A percentile compares a stretch with the other conserved stretches of the same genome.
phyloP scores from a whole-genome alignment of 1,140 invertebrate genomes.

The Proctacanthus coquilletti region DNA sequence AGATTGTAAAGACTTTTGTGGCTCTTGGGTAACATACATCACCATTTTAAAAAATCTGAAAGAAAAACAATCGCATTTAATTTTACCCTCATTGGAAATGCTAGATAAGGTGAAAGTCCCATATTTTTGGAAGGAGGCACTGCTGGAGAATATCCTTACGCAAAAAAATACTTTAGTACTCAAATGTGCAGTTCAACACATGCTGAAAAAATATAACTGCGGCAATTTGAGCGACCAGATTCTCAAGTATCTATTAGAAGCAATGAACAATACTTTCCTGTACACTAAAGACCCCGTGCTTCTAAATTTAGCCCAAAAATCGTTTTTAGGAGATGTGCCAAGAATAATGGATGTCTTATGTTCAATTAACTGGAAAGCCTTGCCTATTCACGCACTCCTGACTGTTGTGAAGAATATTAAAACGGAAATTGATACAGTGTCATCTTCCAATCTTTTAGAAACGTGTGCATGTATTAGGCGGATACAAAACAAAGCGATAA shows the following conservation, averaged over 20 bases:
- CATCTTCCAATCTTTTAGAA: constrained; percentile 9
- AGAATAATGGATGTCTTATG: constrained; percentile 10
- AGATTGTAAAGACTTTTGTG: no score
- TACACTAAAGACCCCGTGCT: constrained; percentile 14
- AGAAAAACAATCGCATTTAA: constrained; percentile 44
- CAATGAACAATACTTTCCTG: constrained; percentile 18
- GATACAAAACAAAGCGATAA: constrained; percentile 12
- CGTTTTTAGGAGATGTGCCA: neutral
- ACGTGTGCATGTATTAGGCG: constrained; percentile 13
- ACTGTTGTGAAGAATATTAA: neutral
- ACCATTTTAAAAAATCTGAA: constrained; percentile 38
- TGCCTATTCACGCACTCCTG: constrained; percentile 14
- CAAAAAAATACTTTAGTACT: constrained; percentile 33
- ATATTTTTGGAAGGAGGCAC: constrained; percentile 7
- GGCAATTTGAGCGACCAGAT: constrained; percentile 6
- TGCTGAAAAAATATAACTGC: constrained; percentile 11
- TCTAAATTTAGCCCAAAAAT: constrained; percentile 2
- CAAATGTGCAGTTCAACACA: constrained; percentile 28
- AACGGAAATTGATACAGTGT: constrained; percentile 5
- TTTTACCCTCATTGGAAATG: constrained; percentile 34
- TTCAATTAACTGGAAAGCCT: constrained; percentile 15
- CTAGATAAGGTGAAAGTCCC: constrained; percentile 8
- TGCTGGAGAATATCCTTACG: constrained; percentile 29
- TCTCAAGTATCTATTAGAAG: constrained; percentile 13
- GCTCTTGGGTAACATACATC: constrained; percentile 16